phyloP scores from a whole-genome alignment of 2,113 vertebrate species.

The Gymnobelideus leadbeateri region DNA sequence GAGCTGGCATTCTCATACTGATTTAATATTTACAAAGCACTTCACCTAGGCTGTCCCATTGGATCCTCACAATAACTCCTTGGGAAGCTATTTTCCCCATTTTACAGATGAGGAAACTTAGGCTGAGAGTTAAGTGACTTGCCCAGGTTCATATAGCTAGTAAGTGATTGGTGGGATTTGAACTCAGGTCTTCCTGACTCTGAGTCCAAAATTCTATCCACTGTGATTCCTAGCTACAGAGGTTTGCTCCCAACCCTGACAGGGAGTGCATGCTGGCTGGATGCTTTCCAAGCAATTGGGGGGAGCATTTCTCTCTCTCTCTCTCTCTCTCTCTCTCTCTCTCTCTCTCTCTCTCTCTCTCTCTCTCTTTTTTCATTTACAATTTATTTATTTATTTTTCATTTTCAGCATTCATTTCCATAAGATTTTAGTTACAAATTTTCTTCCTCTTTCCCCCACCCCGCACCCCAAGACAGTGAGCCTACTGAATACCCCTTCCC shows the following conservation, averaged over 20 bases:
- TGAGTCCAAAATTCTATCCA: background rate
- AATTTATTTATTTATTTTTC: too few relatives aligned
- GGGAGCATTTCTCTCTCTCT: too few relatives aligned
- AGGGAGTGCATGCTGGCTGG: background rate
- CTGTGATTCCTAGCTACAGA: background rate
- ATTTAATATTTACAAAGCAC: background rate
- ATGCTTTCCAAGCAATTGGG: background rate
- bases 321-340: too few relatives aligned
- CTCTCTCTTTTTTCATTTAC: too few relatives aligned
- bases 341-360: too few relatives aligned
- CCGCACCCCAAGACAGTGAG: too few relatives aligned
- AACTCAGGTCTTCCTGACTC: background rate
- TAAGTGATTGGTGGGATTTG: background rate
- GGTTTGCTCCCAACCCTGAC: accelerated
- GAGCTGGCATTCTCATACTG: background rate
- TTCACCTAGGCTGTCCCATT: background rate
- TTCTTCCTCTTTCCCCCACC: too few relatives aligned
- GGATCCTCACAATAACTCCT: background rate
- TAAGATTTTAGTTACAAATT: too few relatives aligned
- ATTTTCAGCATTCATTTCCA: too few relatives aligned
- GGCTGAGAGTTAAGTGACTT: background rate
- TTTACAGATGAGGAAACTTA: background rate
- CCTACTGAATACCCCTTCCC: too few relatives aligned
- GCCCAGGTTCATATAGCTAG: background rate
- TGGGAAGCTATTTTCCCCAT: background rate